Base-by-base conservation (phyloP, 2,113 vertebrate genomes). In the Triplophysa siluroides region DNA sequence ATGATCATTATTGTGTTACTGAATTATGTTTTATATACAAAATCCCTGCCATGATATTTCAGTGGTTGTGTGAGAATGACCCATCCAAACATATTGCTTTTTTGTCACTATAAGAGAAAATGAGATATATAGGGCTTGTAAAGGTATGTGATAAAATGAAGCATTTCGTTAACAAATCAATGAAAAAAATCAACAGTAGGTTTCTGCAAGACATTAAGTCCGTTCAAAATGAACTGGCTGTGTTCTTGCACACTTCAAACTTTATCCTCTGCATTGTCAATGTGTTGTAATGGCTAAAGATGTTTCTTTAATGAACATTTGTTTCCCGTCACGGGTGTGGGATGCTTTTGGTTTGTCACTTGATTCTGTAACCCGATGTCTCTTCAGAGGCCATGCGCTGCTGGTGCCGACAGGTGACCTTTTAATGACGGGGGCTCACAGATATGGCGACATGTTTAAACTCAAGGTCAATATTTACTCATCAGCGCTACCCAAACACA, bases 391-490 rank as follows among this genome's bases (percentile, higher is more conserved):
- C 75, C 62, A 33, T 18, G 61, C 45, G 12, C 61, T 77, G 62
- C 45, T 21, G 41, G 56, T 21, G 50, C 52, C 19, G 11, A 33
- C 19, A 8, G 29, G 21, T 75, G 73, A 75, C 73, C 62, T 77
- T 64, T 65, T 65, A 62, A 38, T 77, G 45, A 77, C n/a, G 21
- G 26, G 8, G 41, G 78, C 43, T 64, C 68, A 64, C 43, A 74
- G 69, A 80, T 54, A 71, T 64, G 61, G 33, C 47, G 26, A 73
- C 54, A 29, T 21, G 52, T 64, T 67, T 81, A 24, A 58, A 73
- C 60, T 21, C 62, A 73, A 75, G 79, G 79, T 81, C 79, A 81
- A 60, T 66, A 65, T 81, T 81, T 81, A 67, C 71, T 75, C 38
- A 52, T 80, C 43, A 64, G 66, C 16, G 45, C 29, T 58, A 70